These are phyloP conservation scores for Tetheella fluctuosa DNA, from an alignment of 2,888 invertebrate genomes.

Conservation along the genomic window DNA sequence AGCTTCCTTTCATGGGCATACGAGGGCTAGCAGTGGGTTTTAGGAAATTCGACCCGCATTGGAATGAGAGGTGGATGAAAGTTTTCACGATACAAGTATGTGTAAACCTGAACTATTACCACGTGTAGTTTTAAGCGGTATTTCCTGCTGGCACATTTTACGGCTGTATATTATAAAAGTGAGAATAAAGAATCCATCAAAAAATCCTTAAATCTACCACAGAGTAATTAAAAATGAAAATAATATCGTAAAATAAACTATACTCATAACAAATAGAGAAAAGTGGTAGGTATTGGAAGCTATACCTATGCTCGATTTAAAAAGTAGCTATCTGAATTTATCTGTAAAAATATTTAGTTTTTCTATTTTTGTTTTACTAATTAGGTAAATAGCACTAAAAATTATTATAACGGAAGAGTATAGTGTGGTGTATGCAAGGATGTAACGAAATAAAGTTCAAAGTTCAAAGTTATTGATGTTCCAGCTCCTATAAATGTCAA, in stretches of 20 bases:
- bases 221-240: background rate
- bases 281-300: too few relatives aligned
- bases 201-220: background rate
- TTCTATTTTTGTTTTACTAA: too few relatives aligned
- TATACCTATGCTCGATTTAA: too few relatives aligned
- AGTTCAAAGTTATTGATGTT: background rate
- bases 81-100: slow-evolving; percentile 37
- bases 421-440: too few relatives aligned
- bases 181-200: background rate
- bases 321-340: too few relatives aligned
- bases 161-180: background rate
- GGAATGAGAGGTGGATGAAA: slow-evolving; percentile 41
- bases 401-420: too few relatives aligned
- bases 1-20: slow-evolving; percentile 26
- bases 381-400: too few relatives aligned
- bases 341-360: too few relatives aligned
- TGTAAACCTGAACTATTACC: slow-evolving; percentile 35
- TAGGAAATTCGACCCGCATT: slow-evolving; percentile 40
- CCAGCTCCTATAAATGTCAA: background rate
- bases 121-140: background rate
- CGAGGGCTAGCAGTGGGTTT: slow-evolving; percentile 35
- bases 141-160: background rate
- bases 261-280: too few relatives aligned
- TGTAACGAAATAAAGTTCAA: background rate
- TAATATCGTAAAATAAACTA: too few relatives aligned